A percentile compares a stretch with the other conserved stretches of the same genome.
phyloP scores from a whole-genome alignment of 2,888 invertebrate genomes.

The Mythimna pallens region DNA sequence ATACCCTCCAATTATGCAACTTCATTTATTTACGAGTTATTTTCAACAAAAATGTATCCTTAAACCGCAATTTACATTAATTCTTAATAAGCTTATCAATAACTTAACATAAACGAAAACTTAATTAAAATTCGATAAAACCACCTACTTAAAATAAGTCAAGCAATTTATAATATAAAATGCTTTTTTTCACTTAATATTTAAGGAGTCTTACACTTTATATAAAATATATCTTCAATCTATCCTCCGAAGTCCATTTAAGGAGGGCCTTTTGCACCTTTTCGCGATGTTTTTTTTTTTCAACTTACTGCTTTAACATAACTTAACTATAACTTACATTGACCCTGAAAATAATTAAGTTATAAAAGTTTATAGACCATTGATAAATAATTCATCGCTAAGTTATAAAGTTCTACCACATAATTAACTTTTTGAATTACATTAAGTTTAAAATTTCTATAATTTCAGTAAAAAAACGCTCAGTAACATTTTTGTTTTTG shows the following conservation, averaged over 20 bases:
- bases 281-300: constrained; percentile 40
- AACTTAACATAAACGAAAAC: constrained; percentile 12
- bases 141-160: constrained; percentile 16
- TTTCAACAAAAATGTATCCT: not conserved
- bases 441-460: constrained; percentile 7
- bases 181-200: constrained; percentile 15
- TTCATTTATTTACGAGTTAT: not conserved
- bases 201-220: constrained; percentile 22
- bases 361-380: constrained; percentile 54
- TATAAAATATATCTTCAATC: constrained; percentile 37
- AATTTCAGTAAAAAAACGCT: constrained; percentile 1
- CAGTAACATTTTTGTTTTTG: not conserved
- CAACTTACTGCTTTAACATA: constrained; percentile 38
- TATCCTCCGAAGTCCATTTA: constrained; percentile 44
- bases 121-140: constrained; percentile 37
- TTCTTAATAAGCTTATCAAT: constrained; percentile 19
- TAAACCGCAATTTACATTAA: not conserved
- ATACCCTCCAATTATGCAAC: too few relatives aligned
- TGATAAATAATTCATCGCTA: constrained; percentile 51
- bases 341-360: constrained; percentile 59
- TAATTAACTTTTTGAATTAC: constrained; percentile 39
- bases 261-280: constrained; percentile 44
- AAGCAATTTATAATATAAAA: constrained; percentile 25
- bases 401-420: constrained; percentile 41
- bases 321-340: constrained; percentile 35